A percentile compares a stretch with the other conserved stretches of the same genome.
These are phyloP conservation scores for Ricordea florida DNA, from an alignment of 92 coral and sea anemone genomes.

Conservation along the genomic window DNA sequence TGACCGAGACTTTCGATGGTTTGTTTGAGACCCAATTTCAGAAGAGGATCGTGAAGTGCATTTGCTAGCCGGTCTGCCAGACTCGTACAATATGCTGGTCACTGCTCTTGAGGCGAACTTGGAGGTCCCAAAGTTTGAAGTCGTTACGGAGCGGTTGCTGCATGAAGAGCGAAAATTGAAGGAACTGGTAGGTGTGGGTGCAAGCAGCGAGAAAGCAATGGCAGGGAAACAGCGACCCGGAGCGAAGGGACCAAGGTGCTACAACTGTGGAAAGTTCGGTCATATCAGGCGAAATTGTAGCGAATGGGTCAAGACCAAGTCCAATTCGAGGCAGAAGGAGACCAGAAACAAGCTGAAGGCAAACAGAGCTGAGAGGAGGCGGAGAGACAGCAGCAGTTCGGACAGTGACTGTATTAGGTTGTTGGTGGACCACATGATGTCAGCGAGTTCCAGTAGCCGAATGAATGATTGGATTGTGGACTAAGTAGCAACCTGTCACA, in stretches of 20 bases:
- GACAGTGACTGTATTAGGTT: slow-evolving; percentile 44
- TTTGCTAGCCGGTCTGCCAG: slow-evolving; percentile 60
- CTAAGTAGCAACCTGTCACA: slow-evolving; percentile 68
- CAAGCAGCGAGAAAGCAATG: slow-evolving; percentile 21
- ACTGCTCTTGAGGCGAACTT: slow-evolving; percentile 72
- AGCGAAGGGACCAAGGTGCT: slow-evolving; percentile 52
- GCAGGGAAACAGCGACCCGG: not conserved
- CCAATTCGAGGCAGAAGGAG: slow-evolving; percentile 1
- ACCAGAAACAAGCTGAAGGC: slow-evolving; percentile 26
- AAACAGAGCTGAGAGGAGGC: slow-evolving; percentile 6
- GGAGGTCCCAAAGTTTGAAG: slow-evolving; percentile 53
- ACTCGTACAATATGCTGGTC: slow-evolving; percentile 64
- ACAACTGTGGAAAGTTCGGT: slow-evolving; percentile 41
- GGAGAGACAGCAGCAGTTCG: slow-evolving; percentile 48
- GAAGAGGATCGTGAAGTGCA: slow-evolving; percentile 55
- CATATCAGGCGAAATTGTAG: slow-evolving; percentile 34
- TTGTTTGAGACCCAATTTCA: slow-evolving; percentile 32
- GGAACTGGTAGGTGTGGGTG: slow-evolving; percentile 27
- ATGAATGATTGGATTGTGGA: slow-evolving; percentile 48
- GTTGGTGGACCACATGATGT: slow-evolving; percentile 16
- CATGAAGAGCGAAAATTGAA: slow-evolving; percentile 66
- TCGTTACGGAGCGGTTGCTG: slow-evolving; percentile 67
- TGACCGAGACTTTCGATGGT: slow-evolving; percentile 47
- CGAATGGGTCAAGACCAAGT: not conserved
- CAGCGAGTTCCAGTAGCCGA: not conserved